Percentiles rank a stretch among this genome's conserved stretches.
phyloP scores from a whole-genome alignment of 2,888 invertebrate genomes.

The Drosophila crucigera region DNA sequence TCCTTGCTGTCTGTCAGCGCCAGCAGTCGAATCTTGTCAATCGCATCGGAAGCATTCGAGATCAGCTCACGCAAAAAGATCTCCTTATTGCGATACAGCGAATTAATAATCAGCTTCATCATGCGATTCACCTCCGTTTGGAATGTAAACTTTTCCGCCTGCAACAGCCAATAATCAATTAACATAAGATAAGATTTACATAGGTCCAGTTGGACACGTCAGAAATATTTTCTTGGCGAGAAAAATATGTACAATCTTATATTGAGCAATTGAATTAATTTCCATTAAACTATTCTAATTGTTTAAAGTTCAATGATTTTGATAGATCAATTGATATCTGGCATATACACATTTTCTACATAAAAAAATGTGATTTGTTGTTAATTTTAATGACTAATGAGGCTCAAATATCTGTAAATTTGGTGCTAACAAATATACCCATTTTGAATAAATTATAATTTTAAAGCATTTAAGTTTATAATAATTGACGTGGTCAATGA shows the following conservation, averaged over 20 bases:
- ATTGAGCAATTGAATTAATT: neutral
- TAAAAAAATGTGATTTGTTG: neutral
- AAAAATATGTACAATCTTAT: neutral
- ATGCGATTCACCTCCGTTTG: slow-evolving; percentile 99
- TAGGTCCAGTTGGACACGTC: neutral
- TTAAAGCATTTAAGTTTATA: neutral
- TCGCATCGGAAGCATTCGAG: slow-evolving; percentile 99
- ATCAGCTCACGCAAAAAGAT: slow-evolving; percentile 99
- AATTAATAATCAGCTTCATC: slow-evolving; percentile 99
- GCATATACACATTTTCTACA: neutral
- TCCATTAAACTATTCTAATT: no score
- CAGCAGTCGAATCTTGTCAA: slow-evolving; percentile 98
- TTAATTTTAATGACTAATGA: neutral
- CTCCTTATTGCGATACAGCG: slow-evolving; percentile 99
- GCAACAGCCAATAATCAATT: slow-evolving; percentile 2
- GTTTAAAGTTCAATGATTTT: neutral
- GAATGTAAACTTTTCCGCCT: slow-evolving; percentile 94
- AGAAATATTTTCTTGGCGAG: neutral
- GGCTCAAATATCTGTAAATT: no score
- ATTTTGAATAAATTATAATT: neutral
- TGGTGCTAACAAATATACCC: neutral
- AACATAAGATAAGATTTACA: neutral
- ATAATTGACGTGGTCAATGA: neutral
- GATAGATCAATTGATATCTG: neutral
- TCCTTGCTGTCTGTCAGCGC: slow-evolving; percentile 94